Evolutionary conservation across 2,888 invertebrate species (phyloP).

Genomic region (Apamea anceps): DNA sequence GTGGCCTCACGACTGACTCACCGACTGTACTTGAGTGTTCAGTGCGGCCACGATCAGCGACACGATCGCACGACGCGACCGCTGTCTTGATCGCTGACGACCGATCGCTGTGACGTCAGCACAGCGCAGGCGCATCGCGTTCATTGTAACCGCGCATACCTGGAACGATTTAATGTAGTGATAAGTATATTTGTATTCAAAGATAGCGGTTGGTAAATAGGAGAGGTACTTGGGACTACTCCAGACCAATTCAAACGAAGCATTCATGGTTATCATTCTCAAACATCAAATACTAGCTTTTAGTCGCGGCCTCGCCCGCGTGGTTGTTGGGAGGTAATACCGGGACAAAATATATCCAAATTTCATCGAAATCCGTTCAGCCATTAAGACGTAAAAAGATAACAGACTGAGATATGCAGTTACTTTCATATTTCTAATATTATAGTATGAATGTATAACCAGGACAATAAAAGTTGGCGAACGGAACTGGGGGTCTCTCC

Average conservation of each 20-base stretch:
- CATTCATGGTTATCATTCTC: neutral
- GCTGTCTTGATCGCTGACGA: constrained; percentile 54
- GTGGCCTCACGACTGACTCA: constrained; percentile 69
- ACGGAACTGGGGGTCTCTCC: too few relatives aligned
- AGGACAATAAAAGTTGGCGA: too few relatives aligned
- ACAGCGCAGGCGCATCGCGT: constrained; percentile 72
- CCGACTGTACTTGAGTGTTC: constrained; percentile 68
- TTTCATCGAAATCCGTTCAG: neutral
- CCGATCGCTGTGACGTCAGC: constrained; percentile 71
- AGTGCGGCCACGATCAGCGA: constrained; percentile 53
- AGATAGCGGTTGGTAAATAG: constrained; percentile 20
- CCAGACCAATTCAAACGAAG: neutral
- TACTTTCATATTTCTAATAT: too few relatives aligned
- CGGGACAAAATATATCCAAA: neutral
- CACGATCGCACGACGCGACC: constrained; percentile 56
- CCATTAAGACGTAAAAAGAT: neutral
- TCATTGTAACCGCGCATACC: constrained; percentile 87
- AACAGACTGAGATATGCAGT: neutral
- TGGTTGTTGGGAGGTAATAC: neutral
- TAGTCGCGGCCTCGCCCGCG: neutral
- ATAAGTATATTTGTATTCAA: constrained; percentile 42
- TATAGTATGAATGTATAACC: too few relatives aligned
- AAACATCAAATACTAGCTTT: neutral
- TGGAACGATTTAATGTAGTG: constrained; percentile 67
- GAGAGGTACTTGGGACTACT: constrained; percentile 3